Evolutionary conservation across 2,888 invertebrate species (phyloP), one percentile per base, ranked within the genome.

Genomic region (Diabrotica balteata): DNA sequence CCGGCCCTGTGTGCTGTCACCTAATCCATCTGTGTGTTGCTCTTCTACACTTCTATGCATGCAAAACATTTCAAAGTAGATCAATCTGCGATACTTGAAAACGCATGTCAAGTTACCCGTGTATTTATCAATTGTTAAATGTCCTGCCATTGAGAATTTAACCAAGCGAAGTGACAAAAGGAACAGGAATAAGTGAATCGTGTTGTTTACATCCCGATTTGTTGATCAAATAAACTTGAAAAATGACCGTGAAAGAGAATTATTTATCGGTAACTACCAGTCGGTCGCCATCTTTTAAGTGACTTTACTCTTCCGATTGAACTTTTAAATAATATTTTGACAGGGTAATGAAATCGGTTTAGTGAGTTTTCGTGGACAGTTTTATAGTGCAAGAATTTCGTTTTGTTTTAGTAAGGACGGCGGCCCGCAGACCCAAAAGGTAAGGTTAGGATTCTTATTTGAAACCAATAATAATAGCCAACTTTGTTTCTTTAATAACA

Each of bases 261-360:
- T 83, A 85, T 83, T 83, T 82, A 83, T 83, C 82, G 82, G 82
- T 80, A 81, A 82, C 81, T 84, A 83, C 82, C 83, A 83, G 84
- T 82, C 84, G 84, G 86, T 86, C 86, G 87, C 87, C 87, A 87
- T 87, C 87, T 87, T 87, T 85, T 85, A 85, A 84, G 85, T 85
- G 83, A 86, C 82, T 85, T 85, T 86, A 80, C 77, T 76, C 63
- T 42, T 65, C 57, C 59, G 76, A 77, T 80, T 77, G 77, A 77
- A 76, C 73, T 75, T 74, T 69, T 68, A 67, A 76, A 79, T 78
- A 79, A 78, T 76, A 77, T 76, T 78, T 77, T 74, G 32, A 69
- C 72, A 69, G 69, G 73, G 78, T 77, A 75, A 79, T 81, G 77
- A 69, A 76, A 75, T 76, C 74, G 71, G 75, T 74, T 74, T 72